phyloP scores from a whole-genome alignment of 2,113 vertebrate genomes.

The Tylochromis polylepis region DNA sequence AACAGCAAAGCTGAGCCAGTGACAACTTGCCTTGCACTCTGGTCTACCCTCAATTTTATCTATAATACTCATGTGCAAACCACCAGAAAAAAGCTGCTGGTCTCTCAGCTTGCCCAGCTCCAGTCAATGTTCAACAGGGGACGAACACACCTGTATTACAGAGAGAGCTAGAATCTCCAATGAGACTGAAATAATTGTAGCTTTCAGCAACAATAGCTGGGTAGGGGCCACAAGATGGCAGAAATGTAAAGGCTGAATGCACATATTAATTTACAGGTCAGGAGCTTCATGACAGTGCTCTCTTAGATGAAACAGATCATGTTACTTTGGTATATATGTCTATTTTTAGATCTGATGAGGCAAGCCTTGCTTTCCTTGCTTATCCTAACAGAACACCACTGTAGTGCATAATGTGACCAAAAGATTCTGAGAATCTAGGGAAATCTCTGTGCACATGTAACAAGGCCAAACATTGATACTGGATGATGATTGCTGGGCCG shows the following conservation, averaged over 20 bases:
- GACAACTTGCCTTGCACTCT: background rate
- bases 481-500: background rate
- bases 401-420: background rate
- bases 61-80: background rate
- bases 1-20: background rate
- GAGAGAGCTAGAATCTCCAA: background rate
- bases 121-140: background rate
- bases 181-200: background rate
- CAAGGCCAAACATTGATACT: background rate
- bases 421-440: background rate
- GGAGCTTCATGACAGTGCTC: background rate
- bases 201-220: background rate
- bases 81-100: background rate
- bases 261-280: background rate
- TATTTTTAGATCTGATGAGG: background rate
- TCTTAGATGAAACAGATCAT: background rate
- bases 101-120: background rate
- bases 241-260: background rate
- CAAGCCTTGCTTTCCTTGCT: background rate
- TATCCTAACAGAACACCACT: no score
- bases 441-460: background rate
- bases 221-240: background rate
- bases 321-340: background rate
- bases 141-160: background rate
- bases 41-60: background rate